Percentiles rank a stretch among this genome's conserved stretches.
Conservation (phyloP, 2,797 vertebrate species). For the Sylvia borin region DNA sequence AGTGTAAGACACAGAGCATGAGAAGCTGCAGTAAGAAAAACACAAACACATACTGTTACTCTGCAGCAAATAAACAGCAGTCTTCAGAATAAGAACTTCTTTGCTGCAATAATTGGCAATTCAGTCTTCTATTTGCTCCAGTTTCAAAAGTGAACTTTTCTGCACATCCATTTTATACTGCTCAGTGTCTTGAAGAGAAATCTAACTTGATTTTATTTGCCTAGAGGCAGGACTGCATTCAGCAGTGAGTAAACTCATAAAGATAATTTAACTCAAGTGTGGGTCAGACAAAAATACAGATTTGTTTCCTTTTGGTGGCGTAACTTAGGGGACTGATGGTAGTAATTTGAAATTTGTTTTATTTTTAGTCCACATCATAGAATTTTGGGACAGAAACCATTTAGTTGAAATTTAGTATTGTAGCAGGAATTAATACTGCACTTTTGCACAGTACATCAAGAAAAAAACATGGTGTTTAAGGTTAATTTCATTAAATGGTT, state of each 20-base stretch:
- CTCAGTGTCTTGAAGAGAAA: conserved; percentile 80
- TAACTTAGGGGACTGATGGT: conserved; percentile 40
- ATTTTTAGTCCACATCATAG: background rate
- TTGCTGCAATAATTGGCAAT: conserved; percentile 74
- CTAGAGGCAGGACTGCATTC: conserved; percentile 62
- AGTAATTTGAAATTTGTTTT: conserved; percentile 7
- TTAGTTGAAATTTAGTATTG: conserved; percentile 5
- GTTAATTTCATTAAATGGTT: background rate
- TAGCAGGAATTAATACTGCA: background rate
- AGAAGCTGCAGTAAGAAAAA: conserved; percentile 72
- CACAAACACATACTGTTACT: conserved; percentile 61
- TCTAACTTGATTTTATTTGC: conserved; percentile 58
- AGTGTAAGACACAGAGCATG: conserved; percentile 79
- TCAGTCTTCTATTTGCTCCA: conserved; percentile 61
- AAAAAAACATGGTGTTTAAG: conserved; percentile 23
- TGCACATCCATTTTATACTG: conserved; percentile 69
- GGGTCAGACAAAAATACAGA: conserved; percentile 84
- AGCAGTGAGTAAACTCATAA: conserved; percentile 70
- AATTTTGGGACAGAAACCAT: conserved; percentile 9
- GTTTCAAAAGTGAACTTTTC: conserved; percentile 65
- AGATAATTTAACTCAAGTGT: conserved; percentile 72
- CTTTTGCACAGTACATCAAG: conserved; percentile 9
- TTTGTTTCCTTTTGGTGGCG: conserved; percentile 81
- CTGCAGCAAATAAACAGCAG: conserved; percentile 76
- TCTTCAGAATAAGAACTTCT: conserved; percentile 67